Evolutionary conservation across 2,797 vertebrate species (phyloP).

Genomic region (Amazonetta brasiliensis): DNA sequence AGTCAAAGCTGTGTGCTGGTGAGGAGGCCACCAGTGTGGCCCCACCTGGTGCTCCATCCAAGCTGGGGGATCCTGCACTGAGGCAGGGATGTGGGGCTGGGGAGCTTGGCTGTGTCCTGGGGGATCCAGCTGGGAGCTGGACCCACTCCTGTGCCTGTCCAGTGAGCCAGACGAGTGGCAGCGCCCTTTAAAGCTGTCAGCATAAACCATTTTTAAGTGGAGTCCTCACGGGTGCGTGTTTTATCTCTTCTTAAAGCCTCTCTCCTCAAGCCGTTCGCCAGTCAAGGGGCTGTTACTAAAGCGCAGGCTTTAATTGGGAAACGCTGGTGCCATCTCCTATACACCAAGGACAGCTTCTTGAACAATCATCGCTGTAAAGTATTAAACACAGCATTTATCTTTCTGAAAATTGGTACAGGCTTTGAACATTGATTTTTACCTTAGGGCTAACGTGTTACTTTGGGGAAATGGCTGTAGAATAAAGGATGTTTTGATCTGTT

Average conservation of each 20-base stretch:
- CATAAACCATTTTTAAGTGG: neutral
- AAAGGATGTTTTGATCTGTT: conserved; percentile 68
- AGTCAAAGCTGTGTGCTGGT: neutral
- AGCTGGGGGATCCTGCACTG: no score
- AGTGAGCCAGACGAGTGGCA: accelerated
- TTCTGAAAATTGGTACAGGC: conserved; percentile 54
- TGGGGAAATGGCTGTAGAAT: conserved; percentile 44
- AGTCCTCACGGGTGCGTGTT: neutral
- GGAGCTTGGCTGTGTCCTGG: accelerated
- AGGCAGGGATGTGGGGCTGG: neutral
- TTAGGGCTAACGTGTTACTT: conserved; percentile 48
- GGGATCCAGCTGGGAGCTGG: neutral
- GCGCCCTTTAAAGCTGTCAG: neutral
- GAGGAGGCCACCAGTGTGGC: neutral
- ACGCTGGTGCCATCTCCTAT: accelerated
- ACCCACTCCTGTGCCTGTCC: neutral
- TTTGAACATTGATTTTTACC: conserved; percentile 73
- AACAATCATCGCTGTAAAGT: neutral
- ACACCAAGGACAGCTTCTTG: neutral
- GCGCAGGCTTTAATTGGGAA: neutral
- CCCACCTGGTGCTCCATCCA: accelerated
- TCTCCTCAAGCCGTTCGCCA: neutral
- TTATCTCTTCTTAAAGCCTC: neutral
- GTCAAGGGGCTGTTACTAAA: neutral
- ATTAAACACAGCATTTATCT: conserved; percentile 57